Evolutionary conservation across 2,113 vertebrate genomes (phyloP), one percentile per base, ranked within the genome.

Genomic region (Siphamia tubifer): DNA sequence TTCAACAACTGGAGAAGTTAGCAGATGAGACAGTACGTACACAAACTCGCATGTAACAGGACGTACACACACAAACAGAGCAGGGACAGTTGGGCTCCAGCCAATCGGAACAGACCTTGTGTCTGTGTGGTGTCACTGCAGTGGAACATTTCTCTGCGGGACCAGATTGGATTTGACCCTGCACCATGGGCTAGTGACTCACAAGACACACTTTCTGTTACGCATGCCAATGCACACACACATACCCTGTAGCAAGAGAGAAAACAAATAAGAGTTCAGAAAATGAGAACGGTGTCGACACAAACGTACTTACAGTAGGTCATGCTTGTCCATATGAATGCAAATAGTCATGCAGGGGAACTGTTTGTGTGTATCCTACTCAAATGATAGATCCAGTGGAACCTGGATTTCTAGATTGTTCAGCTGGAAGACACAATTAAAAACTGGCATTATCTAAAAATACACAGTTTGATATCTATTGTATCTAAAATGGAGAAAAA

Each of bases 1-100:
- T 99, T 85, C 98, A 99, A 91, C 98, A 99, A 76, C 92, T 99
- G 84, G 98, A 99, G 87, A 99, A 99, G 81, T 86, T 99, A 64
- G 94, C 98, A 3, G 96, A 97, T 0, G 97, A 99, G 91, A 97
- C 93, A 77, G 97, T 99, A 25, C 2, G 79, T 85, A 58, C 32
- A 25, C 40, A 31, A 23, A 43, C 15, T 35, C 35, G 56, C 9
- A 17, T 31, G 49, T 24, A 49, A 31, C 16, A 5, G 17, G 10
- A 53, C 53, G 49, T 13, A 36, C 36, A 40, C 21, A 28, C 30
- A 8, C 52, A 52, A 51, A 56, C 42, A 53, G 21, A 20, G 24
- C 28, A 36, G 19, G 55, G 56, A 48, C 68, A 32, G 43, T 77
- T 89, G 90, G 89, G 87, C 17, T 49, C 12, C 15, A 44, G 77